phyloP scores from a whole-genome alignment of 2,113 vertebrate genomes.

The Vicugna pacos region DNA sequence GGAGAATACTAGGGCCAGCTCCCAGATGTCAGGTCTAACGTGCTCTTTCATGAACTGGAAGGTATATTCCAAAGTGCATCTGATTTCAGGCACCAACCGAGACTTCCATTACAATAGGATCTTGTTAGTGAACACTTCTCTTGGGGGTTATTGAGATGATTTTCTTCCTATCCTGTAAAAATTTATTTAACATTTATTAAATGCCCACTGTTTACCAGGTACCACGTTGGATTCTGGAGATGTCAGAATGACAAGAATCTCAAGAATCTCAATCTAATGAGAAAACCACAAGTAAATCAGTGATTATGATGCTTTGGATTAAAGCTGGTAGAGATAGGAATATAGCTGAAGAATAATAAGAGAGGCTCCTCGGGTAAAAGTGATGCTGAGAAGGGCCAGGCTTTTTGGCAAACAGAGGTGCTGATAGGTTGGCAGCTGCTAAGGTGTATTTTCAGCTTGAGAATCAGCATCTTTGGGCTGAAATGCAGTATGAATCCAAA shows the following conservation, averaged over 20 bases:
- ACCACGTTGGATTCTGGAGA: neutral
- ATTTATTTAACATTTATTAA: neutral
- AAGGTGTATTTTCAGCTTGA: conserved; percentile 33
- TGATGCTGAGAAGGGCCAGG: neutral
- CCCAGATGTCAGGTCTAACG: neutral
- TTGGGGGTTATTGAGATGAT: neutral
- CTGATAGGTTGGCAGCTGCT: neutral
- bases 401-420: conserved; percentile 27
- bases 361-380: neutral
- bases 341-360: neutral
- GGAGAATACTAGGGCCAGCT: neutral
- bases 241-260: neutral
- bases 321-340: neutral
- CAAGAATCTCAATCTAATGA: neutral
- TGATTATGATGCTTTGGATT: neutral
- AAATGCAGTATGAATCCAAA: neutral
- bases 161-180: neutral
- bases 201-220: neutral
- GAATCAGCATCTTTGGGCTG: conserved; percentile 24
- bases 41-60: neutral
- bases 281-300: neutral
- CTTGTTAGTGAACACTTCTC: neutral
- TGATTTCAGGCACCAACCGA: neutral
- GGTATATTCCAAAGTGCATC: neutral
- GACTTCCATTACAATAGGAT: neutral